phyloP scores from a whole-genome alignment of 2,797 vertebrate species.

The Fratercula arctica region DNA sequence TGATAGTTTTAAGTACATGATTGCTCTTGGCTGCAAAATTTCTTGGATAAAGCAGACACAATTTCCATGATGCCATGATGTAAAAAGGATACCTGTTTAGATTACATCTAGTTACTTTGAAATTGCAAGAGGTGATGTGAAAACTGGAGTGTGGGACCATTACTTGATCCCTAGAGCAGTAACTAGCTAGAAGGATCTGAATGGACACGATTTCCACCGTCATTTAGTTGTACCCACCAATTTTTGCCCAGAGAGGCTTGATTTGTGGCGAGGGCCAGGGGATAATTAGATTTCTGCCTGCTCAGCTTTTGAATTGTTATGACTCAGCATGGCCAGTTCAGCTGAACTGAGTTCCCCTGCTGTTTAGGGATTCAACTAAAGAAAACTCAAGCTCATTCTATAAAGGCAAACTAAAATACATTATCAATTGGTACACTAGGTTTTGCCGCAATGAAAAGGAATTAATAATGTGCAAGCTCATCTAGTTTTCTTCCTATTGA shows the following conservation, averaged over 20 bases:
- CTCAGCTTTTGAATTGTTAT: conserved; percentile 9
- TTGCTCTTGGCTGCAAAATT: background rate
- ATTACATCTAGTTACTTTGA: background rate
- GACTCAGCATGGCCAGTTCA: conserved; percentile 6
- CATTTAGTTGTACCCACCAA: background rate
- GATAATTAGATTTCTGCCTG: background rate
- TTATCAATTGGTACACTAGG: background rate
- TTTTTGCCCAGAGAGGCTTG: background rate
- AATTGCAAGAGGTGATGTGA: background rate
- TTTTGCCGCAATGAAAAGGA: background rate
- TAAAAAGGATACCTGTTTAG: background rate
- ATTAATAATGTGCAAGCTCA: background rate
- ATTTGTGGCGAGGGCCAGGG: background rate
- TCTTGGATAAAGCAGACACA: background rate
- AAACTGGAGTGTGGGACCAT: background rate
- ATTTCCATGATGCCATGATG: background rate
- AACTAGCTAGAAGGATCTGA: background rate
- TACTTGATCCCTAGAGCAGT: background rate
- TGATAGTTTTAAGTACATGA: background rate
- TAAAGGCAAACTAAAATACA: conserved; percentile 22
- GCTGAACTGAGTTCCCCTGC: background rate
- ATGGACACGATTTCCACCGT: background rate
- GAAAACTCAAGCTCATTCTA: conserved; percentile 7
- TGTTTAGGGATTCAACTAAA: background rate
- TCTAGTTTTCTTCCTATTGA: background rate